Base-by-base conservation (phyloP, 2,888 invertebrate genomes). In the Xestia c-nigrum region DNA sequence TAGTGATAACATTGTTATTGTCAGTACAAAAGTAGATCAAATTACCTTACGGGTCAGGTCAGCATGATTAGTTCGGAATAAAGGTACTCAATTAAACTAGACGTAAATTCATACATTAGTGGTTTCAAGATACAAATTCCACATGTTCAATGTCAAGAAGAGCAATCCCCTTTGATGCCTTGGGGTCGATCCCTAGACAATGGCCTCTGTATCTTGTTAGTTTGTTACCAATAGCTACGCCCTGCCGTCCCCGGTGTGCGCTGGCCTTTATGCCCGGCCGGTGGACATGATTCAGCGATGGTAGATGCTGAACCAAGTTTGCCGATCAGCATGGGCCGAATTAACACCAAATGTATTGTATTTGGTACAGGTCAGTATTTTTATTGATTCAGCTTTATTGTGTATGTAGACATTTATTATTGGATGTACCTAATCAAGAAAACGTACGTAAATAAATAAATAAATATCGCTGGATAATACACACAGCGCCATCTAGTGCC, bases 11-110 rank as follows among this genome's bases (percentile, higher is more conserved):
- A 67, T n/a, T 65, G 80, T 50, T 31, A 21, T 31, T 70, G 52
- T 47, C 38, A 67, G 40, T 46, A 19, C 61, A 63, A 81, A 64
- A 72, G 52, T 68, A 75, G 63, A 81, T 85, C 72, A 31, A 72
- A 69, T 81, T 81, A 72, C 65, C n/a, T 43, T 38, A 40, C 59
- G 31, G 9, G 31, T 57, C 59, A 61, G 38, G 7, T 16, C 24
- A 14, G 3, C 16, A 61, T 31, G 31, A 59, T 61, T 61, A 19
- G 31, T 61, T 61, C 19, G 19, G 19, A 59, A 31, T 59, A 57
- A 24, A 24, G 57, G 24, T 6, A 24, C 55, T 24, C n/a, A 55
- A n/a, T n/a, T 55, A 55, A 55, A n/a, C 12, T 57, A 5, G n/a
- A 57, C 9, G 31, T 31, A 59, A 59, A 31, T 31, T 59, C 16